Evolutionary conservation across 2,888 invertebrate genomes (phyloP).

Genomic region (Lomographa bimaculata): DNA sequence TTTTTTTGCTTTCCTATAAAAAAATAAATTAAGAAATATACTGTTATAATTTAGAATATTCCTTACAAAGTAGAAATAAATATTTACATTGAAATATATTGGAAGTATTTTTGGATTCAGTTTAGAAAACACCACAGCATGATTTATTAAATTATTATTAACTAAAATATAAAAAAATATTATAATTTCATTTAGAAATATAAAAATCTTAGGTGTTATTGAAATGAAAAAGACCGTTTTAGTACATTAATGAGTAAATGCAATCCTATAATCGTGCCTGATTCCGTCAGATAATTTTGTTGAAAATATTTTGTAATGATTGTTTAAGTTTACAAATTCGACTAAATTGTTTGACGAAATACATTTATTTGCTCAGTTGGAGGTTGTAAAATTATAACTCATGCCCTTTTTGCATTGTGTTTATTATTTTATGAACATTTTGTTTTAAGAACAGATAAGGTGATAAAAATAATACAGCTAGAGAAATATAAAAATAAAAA

Average conservation of each 20-base stretch:
- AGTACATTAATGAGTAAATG: slow-evolving; percentile 25
- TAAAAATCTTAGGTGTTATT: slow-evolving; percentile 17
- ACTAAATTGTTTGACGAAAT: slow-evolving; percentile 40
- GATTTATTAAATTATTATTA: slow-evolving; percentile 22
- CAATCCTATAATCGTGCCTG: slow-evolving; percentile 70
- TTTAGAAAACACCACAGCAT: slow-evolving; percentile 27
- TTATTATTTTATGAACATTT: slow-evolving; percentile 27
- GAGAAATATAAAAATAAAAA: too few species aligned
- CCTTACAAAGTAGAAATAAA: too few species aligned
- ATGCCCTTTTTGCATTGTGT: slow-evolving; percentile 36
- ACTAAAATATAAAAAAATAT: slow-evolving; percentile 26
- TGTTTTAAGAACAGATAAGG: slow-evolving; percentile 7
- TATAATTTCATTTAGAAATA: slow-evolving; percentile 28
- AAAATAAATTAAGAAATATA: too few species aligned
- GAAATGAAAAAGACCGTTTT: slow-evolving; percentile 20
- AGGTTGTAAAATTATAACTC: slow-evolving; percentile 60
- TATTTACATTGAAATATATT: too few species aligned
- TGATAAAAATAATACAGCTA: slow-evolving; percentile 2
- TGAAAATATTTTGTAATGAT: slow-evolving; percentile 30
- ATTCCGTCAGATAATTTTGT: slow-evolving; percentile 47
- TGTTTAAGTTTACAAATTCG: slow-evolving; percentile 10
- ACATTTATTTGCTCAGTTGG: slow-evolving; percentile 70
- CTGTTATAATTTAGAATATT: too few species aligned
- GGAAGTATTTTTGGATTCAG: background rate
- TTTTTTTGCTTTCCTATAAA: too few species aligned